Percentiles rank a stretch among this genome's conserved stretches.
phyloP scores from a whole-genome alignment of 1,140 invertebrate genomes.

The Trachelipus rathkii region DNA sequence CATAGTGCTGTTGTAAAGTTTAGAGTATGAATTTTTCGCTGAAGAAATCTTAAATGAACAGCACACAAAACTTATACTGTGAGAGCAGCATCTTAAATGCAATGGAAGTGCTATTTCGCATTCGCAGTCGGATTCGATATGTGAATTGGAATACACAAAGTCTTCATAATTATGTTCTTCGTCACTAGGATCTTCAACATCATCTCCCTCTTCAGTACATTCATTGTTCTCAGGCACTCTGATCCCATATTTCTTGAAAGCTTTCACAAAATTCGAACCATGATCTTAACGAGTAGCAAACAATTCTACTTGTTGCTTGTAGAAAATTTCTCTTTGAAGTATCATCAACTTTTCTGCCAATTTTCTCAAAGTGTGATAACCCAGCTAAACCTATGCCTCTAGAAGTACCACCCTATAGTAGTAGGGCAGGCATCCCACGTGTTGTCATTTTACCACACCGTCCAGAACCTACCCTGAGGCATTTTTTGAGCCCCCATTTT shows the following conservation, averaged over 20 bases:
- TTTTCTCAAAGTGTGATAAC: conserved; percentile 22
- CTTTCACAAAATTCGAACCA: conserved; percentile 29
- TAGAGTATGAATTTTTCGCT: conserved; percentile 24
- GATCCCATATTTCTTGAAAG: conserved; percentile 34
- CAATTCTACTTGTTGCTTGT: conserved; percentile 20
- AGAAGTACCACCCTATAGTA: no score
- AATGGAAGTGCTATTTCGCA: conserved; percentile 1
- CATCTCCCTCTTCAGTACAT: conserved; percentile 23
- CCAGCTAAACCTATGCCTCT: conserved; percentile 23
- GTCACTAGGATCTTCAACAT: conserved; percentile 18
- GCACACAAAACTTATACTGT: conserved; percentile 29
- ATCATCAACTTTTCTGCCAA: conserved; percentile 25
- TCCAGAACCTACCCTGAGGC: no score
- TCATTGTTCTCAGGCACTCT: conserved; percentile 23
- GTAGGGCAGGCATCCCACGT: no score
- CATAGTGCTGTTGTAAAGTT: conserved; percentile 24
- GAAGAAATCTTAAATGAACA: conserved; percentile 23
- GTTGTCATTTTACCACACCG: no score
- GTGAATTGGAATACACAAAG: conserved; percentile 19
- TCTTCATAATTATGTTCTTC: conserved; percentile 14
- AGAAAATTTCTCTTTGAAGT: conserved; percentile 18
- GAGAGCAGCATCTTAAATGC: conserved; percentile 29
- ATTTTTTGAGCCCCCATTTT: no score
- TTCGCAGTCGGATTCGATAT: conserved; percentile 17
- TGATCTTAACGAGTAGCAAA: conserved; percentile 30